Evolutionary conservation across 2,797 vertebrate genomes (phyloP).

Genomic region (Peromyscus nudipes): DNA sequence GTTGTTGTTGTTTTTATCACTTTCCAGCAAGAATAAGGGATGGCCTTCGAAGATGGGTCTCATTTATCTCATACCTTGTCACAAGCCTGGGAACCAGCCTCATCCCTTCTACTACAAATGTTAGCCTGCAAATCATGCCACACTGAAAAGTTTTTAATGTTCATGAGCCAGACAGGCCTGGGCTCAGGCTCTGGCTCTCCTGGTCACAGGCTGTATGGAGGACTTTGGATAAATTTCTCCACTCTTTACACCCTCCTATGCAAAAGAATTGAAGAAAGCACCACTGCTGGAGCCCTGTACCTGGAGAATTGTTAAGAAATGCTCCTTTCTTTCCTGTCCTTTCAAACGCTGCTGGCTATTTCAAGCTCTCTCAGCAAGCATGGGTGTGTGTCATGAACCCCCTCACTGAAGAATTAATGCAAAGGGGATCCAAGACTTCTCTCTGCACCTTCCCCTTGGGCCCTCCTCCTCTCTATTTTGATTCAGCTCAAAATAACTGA

Average conservation of each 20-base stretch:
- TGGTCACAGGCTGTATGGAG: background rate
- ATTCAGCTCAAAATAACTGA: conserved; percentile 66
- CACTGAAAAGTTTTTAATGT: background rate
- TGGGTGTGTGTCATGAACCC: background rate
- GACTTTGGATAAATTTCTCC: background rate
- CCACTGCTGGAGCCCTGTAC: background rate
- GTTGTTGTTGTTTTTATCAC: background rate
- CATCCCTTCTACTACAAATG: background rate
- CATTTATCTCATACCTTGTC: background rate
- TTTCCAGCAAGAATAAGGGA: conserved; percentile 7
- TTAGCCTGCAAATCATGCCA: background rate
- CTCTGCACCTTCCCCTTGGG: background rate
- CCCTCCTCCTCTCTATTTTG: background rate
- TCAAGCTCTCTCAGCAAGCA: conserved; percentile 24
- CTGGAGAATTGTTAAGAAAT: background rate
- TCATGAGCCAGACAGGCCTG: background rate
- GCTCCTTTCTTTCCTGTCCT: background rate
- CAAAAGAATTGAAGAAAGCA: conserved; percentile 14
- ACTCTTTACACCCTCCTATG: background rate
- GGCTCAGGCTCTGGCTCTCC: background rate
- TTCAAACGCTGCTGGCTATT: background rate
- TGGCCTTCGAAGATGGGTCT: background rate
- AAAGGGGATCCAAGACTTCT: background rate
- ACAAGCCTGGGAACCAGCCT: background rate
- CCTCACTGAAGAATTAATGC: background rate